Evolutionary conservation across 1,140 invertebrate species (phyloP).

Genomic region (Sipha flava): DNA sequence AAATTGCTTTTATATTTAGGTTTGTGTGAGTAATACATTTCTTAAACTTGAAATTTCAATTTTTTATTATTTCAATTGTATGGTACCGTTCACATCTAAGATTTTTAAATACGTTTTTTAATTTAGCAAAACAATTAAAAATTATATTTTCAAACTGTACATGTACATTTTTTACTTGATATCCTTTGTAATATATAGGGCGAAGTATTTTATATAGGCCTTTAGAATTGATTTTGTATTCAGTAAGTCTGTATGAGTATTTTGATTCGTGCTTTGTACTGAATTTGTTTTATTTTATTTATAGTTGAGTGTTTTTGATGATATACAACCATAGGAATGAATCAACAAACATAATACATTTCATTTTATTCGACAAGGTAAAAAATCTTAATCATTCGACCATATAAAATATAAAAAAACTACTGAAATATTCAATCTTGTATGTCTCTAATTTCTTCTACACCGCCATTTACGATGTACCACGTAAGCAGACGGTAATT

Average conservation of each 20-base stretch:
- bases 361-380: not conserved
- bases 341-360: not conserved
- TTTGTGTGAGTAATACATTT: not conserved
- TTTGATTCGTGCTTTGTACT: not conserved
- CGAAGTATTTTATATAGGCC: not conserved
- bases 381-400: slow-evolving; percentile 2
- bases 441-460: slow-evolving; percentile 1
- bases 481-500: slow-evolving; percentile 2
- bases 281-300: not conserved
- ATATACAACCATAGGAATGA: not conserved
- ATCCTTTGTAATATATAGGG: not conserved
- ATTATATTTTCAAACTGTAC: too few relatives aligned
- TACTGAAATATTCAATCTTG: slow-evolving; percentile 1
- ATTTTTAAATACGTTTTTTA: too few relatives aligned
- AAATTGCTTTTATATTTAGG: not conserved
- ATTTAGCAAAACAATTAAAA: too few relatives aligned
- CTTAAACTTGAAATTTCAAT: not conserved
- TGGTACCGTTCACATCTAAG: too few relatives aligned
- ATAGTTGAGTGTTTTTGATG: not conserved
- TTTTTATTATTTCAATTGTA: too few relatives aligned
- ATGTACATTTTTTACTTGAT: too few relatives aligned
- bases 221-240: not conserved
- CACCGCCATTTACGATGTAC: not conserved
- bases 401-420: slow-evolving; percentile 13
- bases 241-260: not conserved